Conservation (phyloP, 1,140 invertebrate species). For the Nixonia krombeini region DNA sequence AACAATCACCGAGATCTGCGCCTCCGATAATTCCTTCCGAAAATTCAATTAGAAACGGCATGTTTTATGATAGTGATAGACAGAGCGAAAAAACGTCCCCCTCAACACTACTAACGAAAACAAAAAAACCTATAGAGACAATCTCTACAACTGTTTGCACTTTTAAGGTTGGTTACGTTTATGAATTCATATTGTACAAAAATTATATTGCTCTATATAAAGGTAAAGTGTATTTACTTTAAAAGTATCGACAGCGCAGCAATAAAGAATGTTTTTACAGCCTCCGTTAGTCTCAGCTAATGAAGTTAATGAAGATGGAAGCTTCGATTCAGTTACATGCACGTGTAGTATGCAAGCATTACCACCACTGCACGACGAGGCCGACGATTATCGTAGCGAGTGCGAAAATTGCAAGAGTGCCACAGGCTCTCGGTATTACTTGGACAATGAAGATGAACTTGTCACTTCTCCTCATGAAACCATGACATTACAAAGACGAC, state of each 20-base stretch:
- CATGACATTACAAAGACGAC: slow-evolving; percentile 80
- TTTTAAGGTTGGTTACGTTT: slow-evolving; percentile 33
- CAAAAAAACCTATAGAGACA: slow-evolving; percentile 33
- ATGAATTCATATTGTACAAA: not conserved
- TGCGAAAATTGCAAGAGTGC: slow-evolving; percentile 87
- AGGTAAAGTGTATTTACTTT: too few relatives aligned
- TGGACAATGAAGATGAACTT: slow-evolving; percentile 75
- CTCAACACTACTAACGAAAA: slow-evolving; percentile 10
- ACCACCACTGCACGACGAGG: slow-evolving; percentile 72
- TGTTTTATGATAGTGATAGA: slow-evolving; percentile 21
- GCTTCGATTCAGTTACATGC: slow-evolving; percentile 68
- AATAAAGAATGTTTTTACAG: slow-evolving; percentile 34
- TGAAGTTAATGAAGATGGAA: slow-evolving; percentile 66
- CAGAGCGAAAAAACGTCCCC: slow-evolving; percentile 15
- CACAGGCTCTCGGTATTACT: slow-evolving; percentile 77
- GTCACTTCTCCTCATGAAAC: slow-evolving; percentile 76
- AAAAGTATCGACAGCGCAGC: not conserved
- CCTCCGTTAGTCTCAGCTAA: slow-evolving; percentile 61
- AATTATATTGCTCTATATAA: too few relatives aligned
- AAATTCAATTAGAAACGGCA: slow-evolving; percentile 24
- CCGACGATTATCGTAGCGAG: slow-evolving; percentile 84
- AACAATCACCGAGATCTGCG: slow-evolving; percentile 50
- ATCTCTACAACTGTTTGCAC: slow-evolving; percentile 42
- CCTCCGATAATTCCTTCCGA: slow-evolving; percentile 47
- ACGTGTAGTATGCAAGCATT: slow-evolving; percentile 67